These are phyloP conservation scores for Drosophila parvula DNA, from an alignment of 1,140 invertebrate genomes.

Conservation along the genomic window DNA sequence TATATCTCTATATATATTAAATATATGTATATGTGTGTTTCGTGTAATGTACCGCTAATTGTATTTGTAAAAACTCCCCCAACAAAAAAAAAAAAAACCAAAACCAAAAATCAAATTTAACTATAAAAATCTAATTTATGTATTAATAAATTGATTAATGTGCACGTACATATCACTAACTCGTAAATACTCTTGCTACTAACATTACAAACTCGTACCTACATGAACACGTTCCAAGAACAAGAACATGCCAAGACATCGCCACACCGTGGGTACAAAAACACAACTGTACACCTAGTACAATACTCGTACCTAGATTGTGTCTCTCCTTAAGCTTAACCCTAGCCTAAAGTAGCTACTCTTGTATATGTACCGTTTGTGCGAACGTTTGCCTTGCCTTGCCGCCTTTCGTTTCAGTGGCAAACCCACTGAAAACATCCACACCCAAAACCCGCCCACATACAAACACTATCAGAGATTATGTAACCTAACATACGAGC, in stretches of 20 bases:
- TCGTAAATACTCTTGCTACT: conserved; percentile 43
- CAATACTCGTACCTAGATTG: conserved; percentile 32
- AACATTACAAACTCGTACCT: conserved; percentile 25
- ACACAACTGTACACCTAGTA: conserved; percentile 49
- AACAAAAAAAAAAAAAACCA: conserved; percentile 9
- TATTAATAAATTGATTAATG: conserved; percentile 42
- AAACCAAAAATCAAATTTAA: conserved; percentile 8
- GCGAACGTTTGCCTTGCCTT: conserved; percentile 32
- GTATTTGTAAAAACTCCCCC: conserved; percentile 32
- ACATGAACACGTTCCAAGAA: conserved; percentile 16
- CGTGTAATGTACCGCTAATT: conserved; percentile 66
- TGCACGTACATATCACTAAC: conserved; percentile 73
- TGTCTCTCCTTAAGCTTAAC: conserved; percentile 9
- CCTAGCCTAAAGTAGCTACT: conserved; percentile 26
- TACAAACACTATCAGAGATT: conserved; percentile 10
- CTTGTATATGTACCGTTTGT: conserved; percentile 17
- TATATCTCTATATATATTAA: conserved; percentile 45
- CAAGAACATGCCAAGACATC: conserved; percentile 16
- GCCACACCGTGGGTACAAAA: conserved; percentile 31
- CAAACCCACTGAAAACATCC: background rate
- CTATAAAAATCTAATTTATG: conserved; percentile 6
- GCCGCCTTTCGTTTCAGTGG: conserved; percentile 32
- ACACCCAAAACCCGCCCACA: background rate
- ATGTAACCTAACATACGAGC: conserved; percentile 2
- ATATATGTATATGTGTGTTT: conserved; percentile 62